Conservation (phyloP, 2,888 invertebrate species). For the Timandra comae region DNA sequence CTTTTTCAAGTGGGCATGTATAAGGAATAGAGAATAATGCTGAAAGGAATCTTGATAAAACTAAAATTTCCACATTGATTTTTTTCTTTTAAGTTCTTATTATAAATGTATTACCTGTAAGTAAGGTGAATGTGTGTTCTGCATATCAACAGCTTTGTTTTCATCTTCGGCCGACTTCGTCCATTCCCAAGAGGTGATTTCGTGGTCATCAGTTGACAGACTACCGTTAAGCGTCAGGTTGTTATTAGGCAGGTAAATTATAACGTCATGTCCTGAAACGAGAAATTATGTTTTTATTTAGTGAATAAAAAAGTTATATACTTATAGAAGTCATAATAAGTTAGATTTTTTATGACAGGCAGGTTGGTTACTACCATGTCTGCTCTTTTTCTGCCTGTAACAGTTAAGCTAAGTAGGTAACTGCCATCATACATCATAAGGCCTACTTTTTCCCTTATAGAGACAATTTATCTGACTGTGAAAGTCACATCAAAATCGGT, state of each 20-base stretch:
- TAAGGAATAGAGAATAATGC: neutral
- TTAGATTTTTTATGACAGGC: no score
- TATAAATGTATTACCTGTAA: conserved; percentile 72
- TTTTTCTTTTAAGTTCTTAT: conserved; percentile 1
- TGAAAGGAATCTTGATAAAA: neutral
- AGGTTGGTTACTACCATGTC: no score
- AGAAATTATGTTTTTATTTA: no score
- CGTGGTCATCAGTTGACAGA: conserved; percentile 93
- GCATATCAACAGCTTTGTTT: conserved; percentile 96
- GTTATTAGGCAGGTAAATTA: conserved; percentile 93
- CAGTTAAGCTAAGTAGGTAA: no score
- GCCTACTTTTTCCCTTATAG: no score
- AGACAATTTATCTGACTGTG: no score
- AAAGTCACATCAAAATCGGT: no score
- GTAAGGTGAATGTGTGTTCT: conserved; percentile 93
- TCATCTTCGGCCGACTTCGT: conserved; percentile 92
- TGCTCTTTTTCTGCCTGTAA: no score
- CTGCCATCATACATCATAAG: no score
- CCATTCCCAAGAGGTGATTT: conserved; percentile 97
- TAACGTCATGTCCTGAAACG: conserved; percentile 86
- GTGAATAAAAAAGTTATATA: no score
- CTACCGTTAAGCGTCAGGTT: conserved; percentile 92
- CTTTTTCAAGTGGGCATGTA: neutral
- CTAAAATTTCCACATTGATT: neutral
- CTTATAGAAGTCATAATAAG: no score